These are phyloP conservation scores for Empidonax alnorum DNA, from an alignment of 2,113 vertebrate species.

Conservation along the genomic window DNA sequence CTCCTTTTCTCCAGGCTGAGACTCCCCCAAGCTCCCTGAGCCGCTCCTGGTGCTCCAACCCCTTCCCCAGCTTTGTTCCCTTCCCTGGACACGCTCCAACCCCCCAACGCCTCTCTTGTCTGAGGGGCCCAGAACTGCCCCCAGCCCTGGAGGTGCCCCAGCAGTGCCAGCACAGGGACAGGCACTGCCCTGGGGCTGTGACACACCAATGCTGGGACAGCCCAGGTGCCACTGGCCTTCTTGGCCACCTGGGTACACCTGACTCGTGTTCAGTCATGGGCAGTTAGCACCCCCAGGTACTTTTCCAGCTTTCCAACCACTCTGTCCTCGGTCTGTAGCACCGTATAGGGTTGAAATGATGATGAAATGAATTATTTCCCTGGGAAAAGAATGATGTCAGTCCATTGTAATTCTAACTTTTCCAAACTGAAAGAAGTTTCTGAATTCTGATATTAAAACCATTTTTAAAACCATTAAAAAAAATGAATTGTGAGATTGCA, in stretches of 20 bases:
- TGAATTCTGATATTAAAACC: background rate
- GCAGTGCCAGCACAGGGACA: background rate
- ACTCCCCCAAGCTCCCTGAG: background rate
- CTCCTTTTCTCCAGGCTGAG: background rate
- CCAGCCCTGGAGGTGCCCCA: background rate
- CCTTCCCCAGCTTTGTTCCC: background rate
- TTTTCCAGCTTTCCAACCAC: background rate
- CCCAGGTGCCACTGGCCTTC: background rate
- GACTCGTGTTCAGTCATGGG: background rate
- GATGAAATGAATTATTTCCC: background rate
- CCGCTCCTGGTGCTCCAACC: fast-evolving
- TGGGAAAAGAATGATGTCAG: background rate
- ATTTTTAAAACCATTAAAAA: too few species aligned
- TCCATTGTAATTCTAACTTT: background rate
- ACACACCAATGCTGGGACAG: background rate
- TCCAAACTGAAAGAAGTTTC: background rate
- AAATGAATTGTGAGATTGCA: background rate
- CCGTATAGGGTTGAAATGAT: background rate
- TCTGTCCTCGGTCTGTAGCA: background rate
- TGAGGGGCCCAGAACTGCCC: background rate
- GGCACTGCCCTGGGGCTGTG: background rate
- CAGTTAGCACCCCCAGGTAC: background rate
- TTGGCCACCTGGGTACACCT: background rate
- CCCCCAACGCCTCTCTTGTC: background rate
- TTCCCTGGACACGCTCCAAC: background rate